Evolutionary conservation across 2,797 vertebrate genomes (phyloP), one percentile per base, ranked within the genome.

Genomic region (Lacerta bilineata): DNA sequence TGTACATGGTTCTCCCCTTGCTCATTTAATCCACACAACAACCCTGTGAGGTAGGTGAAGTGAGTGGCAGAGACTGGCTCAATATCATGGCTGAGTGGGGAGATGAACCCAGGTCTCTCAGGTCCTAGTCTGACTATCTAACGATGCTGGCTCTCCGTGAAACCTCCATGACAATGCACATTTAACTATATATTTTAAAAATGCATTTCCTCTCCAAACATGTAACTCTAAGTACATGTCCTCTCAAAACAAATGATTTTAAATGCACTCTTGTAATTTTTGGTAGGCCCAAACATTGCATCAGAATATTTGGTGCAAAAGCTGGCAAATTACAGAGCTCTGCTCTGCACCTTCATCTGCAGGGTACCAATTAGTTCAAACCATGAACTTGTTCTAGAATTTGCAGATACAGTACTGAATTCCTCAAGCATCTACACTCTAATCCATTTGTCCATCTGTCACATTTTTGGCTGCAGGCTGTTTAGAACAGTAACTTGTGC

Each of bases 401-500:
- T 86, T 5, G 39, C 29, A 69, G 68, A 33, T 8, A 33, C 33
- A 33, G 33, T 33, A 59, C 15, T 29, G 43, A 33, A 77, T 4
- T 77, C 55, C 27, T 77, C 27, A 77, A 46, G 18, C 27, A 41
- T 81, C 10, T 33, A 25, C 39, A 36, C n/a, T 39, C 66, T 27
- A 74, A 87, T 27, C 17, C n/a, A 8, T 41, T 81, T 90, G 66
- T 87, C 27, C 85, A 90, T 78, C 41, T 86, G 29, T 25, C 55
- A 1, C 11, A 41, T 88, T 91, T 92, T 88, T 25, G 80, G 0
- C 59, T 74, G n/a, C 25, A 71, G 10, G 1, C 4, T 36, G 18
- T 83, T 85, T 69, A 86, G 25, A 64, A 89, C 27, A 89, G 25
- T 85, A 90, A n/a, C 27, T 90, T 77, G 55, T 90, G 66, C 91